These are phyloP conservation scores for Centropus bengalensis DNA, from an alignment of 2,113 vertebrate species.

Conservation along the genomic window DNA sequence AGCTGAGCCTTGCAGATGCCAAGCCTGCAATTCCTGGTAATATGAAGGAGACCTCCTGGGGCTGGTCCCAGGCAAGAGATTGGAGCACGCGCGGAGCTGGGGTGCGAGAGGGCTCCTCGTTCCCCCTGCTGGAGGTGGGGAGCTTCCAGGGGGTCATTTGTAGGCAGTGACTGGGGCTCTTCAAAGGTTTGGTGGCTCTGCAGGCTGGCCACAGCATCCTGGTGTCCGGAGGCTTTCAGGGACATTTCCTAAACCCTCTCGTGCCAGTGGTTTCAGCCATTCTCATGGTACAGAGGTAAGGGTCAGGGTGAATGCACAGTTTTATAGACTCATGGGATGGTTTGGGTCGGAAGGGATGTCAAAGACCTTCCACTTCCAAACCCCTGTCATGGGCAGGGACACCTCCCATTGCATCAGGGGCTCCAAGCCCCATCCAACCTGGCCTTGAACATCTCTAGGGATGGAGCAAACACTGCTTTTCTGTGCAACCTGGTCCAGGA, in stretches of 20 bases:
- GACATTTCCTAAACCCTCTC: background rate
- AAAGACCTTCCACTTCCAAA: too few species aligned
- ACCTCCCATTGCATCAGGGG: too few species aligned
- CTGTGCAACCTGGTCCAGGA: too few species aligned
- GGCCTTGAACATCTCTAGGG: too few species aligned
- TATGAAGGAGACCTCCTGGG: background rate
- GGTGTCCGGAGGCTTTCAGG: background rate
- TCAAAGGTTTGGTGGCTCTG: background rate
- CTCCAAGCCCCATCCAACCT: too few species aligned
- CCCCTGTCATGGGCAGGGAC: too few species aligned
- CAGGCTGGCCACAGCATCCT: rapidly evolving
- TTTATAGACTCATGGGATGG: too few species aligned
- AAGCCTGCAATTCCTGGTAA: rapidly evolving
- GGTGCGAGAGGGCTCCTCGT: background rate
- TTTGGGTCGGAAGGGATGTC: too few species aligned
- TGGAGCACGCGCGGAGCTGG: rapidly evolving
- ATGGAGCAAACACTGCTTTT: too few species aligned
- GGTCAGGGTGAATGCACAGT: background rate
- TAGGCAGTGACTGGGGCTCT: rapidly evolving
- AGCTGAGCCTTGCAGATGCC: background rate
- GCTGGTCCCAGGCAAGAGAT: background rate
- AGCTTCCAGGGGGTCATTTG: background rate
- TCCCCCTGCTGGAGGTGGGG: background rate
- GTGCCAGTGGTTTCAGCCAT: background rate
- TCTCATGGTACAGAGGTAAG: rapidly evolving